Percentiles rank a stretch among this genome's conserved stretches.
Conservation (phyloP, 2,888 invertebrate genomes). For the Lysandra coridon region DNA sequence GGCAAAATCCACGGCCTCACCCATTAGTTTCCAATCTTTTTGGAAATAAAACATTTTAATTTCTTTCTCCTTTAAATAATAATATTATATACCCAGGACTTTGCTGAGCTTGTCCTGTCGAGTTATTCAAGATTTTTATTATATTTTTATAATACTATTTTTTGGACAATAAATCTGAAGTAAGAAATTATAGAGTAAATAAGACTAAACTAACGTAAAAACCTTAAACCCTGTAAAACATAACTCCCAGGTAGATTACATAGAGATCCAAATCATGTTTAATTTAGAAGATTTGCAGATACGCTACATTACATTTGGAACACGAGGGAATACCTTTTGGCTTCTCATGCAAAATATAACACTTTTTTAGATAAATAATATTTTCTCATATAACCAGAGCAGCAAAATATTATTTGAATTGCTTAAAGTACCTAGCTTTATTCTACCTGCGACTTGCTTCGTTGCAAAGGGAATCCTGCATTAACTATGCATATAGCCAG, state of each 20-base stretch:
- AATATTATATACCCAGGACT: too few relatives aligned
- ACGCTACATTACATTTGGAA: constrained; percentile 6
- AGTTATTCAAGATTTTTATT: too few relatives aligned
- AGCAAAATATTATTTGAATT: neutral
- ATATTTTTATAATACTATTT: too few relatives aligned
- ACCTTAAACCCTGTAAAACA: neutral
- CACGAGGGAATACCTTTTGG: constrained; percentile 9
- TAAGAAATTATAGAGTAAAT: too few relatives aligned
- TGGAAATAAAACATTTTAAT: neutral
- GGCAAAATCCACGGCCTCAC: too few relatives aligned
- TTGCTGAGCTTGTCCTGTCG: too few relatives aligned
- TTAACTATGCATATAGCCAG: too few relatives aligned
- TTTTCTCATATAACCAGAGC: neutral
- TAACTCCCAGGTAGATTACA: neutral
- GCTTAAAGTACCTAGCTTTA: neutral
- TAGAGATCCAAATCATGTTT: neutral
- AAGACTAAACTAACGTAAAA: neutral
- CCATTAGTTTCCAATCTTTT: neutral
- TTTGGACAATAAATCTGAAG: too few relatives aligned
- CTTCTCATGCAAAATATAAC: constrained; percentile 1
- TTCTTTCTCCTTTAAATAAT: too few relatives aligned
- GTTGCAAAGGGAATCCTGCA: neutral
- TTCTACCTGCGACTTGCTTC: neutral
- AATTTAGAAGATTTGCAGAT: neutral
- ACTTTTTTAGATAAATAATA: neutral